phyloP scores from a whole-genome alignment of 2,888 invertebrate genomes.

The Tenthredo amoena region DNA sequence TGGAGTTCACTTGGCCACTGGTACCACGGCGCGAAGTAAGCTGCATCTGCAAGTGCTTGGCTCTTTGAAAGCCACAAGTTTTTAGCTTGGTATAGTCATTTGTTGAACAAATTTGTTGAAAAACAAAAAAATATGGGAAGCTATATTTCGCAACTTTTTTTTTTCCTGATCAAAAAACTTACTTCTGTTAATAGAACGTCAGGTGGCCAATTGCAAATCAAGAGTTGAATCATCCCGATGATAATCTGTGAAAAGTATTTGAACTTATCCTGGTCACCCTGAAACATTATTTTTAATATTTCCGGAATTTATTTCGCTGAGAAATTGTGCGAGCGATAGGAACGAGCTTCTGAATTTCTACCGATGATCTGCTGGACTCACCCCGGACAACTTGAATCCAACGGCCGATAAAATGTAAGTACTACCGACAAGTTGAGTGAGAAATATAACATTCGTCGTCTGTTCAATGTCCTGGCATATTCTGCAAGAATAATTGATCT shows the following conservation, averaged over 20 bases:
- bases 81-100: not conserved
- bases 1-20: constrained; percentile 52
- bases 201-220: constrained; percentile 65
- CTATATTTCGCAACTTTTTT: not conserved
- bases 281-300: constrained; percentile 1
- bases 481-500: constrained; percentile 50
- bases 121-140: not conserved
- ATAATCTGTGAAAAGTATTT: constrained; percentile 60
- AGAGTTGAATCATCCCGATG: constrained; percentile 63
- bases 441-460: constrained; percentile 58
- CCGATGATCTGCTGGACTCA: constrained; percentile 45
- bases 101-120: not conserved
- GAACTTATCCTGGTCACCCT: constrained; percentile 62
- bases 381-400: constrained; percentile 64
- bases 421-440: constrained; percentile 61
- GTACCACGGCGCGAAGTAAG: constrained; percentile 62
- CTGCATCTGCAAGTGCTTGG: constrained; percentile 57
- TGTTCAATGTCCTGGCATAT: constrained; percentile 59
- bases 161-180: not conserved
- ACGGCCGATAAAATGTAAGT: constrained; percentile 64
- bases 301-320: not conserved
- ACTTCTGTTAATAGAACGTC: constrained; percentile 61
- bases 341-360: not conserved
- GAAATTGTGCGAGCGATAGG: not conserved
- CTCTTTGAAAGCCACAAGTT: constrained; percentile 58